phyloP scores from a whole-genome alignment of 1,140 invertebrate species.

The Bradysia coprophila region DNA sequence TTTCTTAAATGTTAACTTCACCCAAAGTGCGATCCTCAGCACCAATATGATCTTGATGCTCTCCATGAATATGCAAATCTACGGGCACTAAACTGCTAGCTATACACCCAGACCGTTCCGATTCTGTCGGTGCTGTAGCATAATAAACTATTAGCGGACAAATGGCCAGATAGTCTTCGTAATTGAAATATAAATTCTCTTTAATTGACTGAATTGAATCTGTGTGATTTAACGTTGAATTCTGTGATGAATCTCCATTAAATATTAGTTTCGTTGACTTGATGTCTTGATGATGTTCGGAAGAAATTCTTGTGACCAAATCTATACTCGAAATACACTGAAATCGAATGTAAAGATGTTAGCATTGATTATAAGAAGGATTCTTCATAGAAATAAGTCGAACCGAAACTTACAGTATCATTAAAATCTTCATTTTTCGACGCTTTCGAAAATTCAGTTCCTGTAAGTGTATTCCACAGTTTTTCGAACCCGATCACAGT shows the following conservation, averaged over 20 bases:
- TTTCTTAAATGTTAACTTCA: neutral
- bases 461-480: constrained; percentile 39
- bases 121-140: constrained; percentile 28
- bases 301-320: constrained; percentile 10
- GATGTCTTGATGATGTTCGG: neutral
- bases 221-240: constrained; percentile 5
- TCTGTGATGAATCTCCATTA: constrained; percentile 6
- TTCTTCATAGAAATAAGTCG: constrained; percentile 3
- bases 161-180: constrained; percentile 26
- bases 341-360: constrained; percentile 12
- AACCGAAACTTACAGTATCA: constrained; percentile 25
- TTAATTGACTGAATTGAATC: constrained; percentile 4
- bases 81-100: constrained; percentile 5
- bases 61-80: constrained; percentile 1
- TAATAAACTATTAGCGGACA: constrained; percentile 47
- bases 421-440: too few relatives aligned
- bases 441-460: too few relatives aligned
- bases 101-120: constrained; percentile 34
- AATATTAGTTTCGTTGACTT: neutral
- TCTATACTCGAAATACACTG: constrained; percentile 26
- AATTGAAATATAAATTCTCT: constrained; percentile 12
- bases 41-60: neutral
- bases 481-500: constrained; percentile 43
- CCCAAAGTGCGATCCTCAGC: neutral
- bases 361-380: constrained; percentile 15